Percentiles rank a stretch among this genome's conserved stretches.
Evolutionary conservation across 2,113 vertebrate species (phyloP).

Genomic region (Mirounga angustirostris): DNA sequence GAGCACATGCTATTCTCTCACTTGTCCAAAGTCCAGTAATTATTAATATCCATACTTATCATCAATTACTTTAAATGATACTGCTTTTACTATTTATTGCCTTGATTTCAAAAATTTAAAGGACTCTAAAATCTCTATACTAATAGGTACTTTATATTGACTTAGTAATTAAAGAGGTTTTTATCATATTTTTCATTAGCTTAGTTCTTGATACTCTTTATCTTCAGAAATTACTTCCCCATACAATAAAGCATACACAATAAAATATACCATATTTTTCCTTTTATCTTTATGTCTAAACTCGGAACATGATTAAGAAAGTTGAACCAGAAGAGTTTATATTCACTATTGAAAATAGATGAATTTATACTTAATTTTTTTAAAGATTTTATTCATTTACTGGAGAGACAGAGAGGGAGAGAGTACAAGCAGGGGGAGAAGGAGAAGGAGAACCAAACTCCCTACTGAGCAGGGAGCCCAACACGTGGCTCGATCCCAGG

Average conservation of each 20-base stretch:
- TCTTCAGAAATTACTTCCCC: constrained; percentile 30
- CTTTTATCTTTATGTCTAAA: constrained; percentile 2
- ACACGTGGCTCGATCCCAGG: too few species aligned
- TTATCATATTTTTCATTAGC: neutral
- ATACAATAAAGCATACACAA: neutral
- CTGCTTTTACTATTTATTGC: neutral
- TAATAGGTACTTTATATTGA: constrained; percentile 44
- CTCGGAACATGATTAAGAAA: neutral
- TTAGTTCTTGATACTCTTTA: neutral
- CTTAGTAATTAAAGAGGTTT: neutral
- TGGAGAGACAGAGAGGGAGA: too few species aligned
- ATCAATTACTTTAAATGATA: constrained; percentile 6
- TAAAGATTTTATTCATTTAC: too few species aligned
- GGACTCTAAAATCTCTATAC: constrained; percentile 1
- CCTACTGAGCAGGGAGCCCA: too few species aligned
- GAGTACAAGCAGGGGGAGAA: too few species aligned
- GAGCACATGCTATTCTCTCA: neutral
- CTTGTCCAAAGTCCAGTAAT: neutral
- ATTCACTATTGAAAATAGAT: constrained; percentile 29
- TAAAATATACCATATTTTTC: neutral
- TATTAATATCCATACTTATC: neutral
- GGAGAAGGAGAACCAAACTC: too few species aligned
- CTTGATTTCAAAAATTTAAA: constrained; percentile 42
- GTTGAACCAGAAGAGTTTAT: constrained; percentile 4
- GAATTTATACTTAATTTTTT: constrained; percentile 16